Percentiles rank a stretch among this genome's conserved stretches.
These are phyloP conservation scores for Drosophila rhopaloa DNA, from an alignment of 1,140 invertebrate genomes.

Conservation along the genomic window DNA sequence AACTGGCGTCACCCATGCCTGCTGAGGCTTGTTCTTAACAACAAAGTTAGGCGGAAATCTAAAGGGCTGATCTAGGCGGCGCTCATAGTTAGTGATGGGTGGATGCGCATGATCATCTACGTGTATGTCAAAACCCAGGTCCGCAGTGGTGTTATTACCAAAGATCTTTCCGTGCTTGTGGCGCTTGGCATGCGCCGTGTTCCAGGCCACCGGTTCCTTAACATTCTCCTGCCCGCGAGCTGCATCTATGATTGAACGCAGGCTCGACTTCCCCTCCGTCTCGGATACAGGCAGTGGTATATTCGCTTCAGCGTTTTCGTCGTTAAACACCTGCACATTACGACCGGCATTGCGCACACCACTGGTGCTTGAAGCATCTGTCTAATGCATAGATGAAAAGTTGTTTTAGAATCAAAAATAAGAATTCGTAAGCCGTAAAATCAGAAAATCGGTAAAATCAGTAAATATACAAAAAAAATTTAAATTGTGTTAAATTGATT, in stretches of 20 bases:
- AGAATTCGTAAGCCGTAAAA: too few relatives aligned
- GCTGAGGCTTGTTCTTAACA: slow-evolving; percentile 48
- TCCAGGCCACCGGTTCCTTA: slow-evolving; percentile 89
- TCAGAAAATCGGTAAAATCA: too few relatives aligned
- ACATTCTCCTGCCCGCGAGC: slow-evolving; percentile 86
- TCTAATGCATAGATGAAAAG: slow-evolving; percentile 8
- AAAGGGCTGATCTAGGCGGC: slow-evolving; percentile 60
- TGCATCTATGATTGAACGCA: slow-evolving; percentile 86
- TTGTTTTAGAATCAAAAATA: not conserved
- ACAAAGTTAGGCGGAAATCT: slow-evolving; percentile 59
- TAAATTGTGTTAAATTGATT: too few relatives aligned
- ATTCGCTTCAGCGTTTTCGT: slow-evolving; percentile 66
- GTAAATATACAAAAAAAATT: too few relatives aligned
- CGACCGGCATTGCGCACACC: slow-evolving; percentile 48
- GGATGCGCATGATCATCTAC: slow-evolving; percentile 61
- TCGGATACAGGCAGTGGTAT: slow-evolving; percentile 1
- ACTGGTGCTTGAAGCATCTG: slow-evolving; percentile 42
- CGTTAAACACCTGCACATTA: slow-evolving; percentile 69
- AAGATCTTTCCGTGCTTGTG: slow-evolving; percentile 74
- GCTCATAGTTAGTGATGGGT: slow-evolving; percentile 56
- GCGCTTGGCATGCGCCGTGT: slow-evolving; percentile 74
- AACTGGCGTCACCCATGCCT: slow-evolving; percentile 66
- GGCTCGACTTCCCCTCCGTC: slow-evolving; percentile 33
- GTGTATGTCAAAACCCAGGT: slow-evolving; percentile 71
- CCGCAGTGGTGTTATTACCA: slow-evolving; percentile 17